phyloP scores from a whole-genome alignment of 2,113 vertebrate genomes.

The Ahaetulla prasina region DNA sequence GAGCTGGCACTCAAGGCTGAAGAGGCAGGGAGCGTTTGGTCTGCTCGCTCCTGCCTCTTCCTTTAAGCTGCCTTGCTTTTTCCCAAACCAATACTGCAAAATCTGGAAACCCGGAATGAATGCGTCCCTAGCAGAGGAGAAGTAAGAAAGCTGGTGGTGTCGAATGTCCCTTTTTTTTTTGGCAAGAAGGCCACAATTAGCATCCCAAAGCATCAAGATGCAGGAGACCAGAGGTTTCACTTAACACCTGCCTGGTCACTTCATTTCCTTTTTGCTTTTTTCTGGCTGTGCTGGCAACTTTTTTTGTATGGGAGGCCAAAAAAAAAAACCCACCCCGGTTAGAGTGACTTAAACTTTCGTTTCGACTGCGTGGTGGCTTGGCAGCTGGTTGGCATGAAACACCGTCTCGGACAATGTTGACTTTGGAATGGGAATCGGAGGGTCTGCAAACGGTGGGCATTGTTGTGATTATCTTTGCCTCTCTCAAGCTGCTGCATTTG shows the following conservation, averaged over 20 bases:
- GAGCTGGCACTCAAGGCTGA: conserved; percentile 2
- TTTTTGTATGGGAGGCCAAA: conserved; percentile 56
- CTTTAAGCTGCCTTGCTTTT: conserved; percentile 58
- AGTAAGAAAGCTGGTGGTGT: conserved; percentile 21
- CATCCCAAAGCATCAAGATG: conserved; percentile 53
- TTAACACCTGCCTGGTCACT: conserved; percentile 51
- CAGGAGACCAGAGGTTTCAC: conserved; percentile 58
- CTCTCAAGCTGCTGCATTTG: conserved; percentile 96
- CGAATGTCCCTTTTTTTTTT: conserved; percentile 40
- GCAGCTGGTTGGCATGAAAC: conserved; percentile 74
- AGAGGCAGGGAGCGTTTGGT: too few relatives aligned
- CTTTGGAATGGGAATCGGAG: conserved; percentile 93
- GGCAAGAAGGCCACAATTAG: conserved; percentile 57
- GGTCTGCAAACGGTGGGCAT: conserved; percentile 98
- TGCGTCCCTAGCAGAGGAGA: conserved; percentile 51
- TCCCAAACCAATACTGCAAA: conserved; percentile 61
- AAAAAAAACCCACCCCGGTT: conserved; percentile 8
- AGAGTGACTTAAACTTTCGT: conserved; percentile 60
- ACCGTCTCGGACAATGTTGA: conserved; percentile 79
- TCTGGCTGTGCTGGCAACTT: conserved; percentile 55
- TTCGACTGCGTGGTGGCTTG: conserved; percentile 48
- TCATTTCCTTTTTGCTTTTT: conserved; percentile 26
- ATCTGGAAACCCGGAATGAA: conserved; percentile 52
- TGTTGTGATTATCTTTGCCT: conserved; percentile 94
- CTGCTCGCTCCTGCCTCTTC: conserved; percentile 62